These are phyloP conservation scores for Oostethus manadensis DNA, from an alignment of 2,113 vertebrate genomes.

Conservation along the genomic window DNA sequence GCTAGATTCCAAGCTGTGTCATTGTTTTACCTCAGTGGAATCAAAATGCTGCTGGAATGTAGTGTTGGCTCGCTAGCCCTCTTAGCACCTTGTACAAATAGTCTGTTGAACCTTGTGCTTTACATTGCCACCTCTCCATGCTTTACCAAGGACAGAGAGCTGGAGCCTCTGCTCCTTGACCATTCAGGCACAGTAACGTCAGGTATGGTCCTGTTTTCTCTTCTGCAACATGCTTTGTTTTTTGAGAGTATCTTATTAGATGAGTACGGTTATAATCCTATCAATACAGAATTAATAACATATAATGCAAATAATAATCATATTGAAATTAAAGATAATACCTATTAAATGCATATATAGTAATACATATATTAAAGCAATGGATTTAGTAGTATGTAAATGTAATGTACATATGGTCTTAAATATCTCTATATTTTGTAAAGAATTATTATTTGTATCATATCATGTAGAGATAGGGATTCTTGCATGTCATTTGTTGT, in stretches of 20 bases:
- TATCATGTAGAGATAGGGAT: slow-evolving; percentile 76
- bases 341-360: slow-evolving; percentile 72
- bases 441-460: slow-evolving; percentile 83
- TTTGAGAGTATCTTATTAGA: slow-evolving; percentile 62
- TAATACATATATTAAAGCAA: slow-evolving; percentile 70
- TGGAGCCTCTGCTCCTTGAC: slow-evolving; percentile 59
- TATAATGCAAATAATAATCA: slow-evolving; percentile 53
- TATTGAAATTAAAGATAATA: slow-evolving; percentile 60
- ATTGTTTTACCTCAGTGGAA: slow-evolving; percentile 62
- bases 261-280: slow-evolving; percentile 47
- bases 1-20: slow-evolving; percentile 60
- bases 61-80: slow-evolving; percentile 59
- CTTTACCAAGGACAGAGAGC: slow-evolving; percentile 66
- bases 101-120: slow-evolving; percentile 65
- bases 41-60: slow-evolving; percentile 60
- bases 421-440: slow-evolving; percentile 97
- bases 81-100: slow-evolving; percentile 70
- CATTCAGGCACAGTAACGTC: slow-evolving; percentile 73
- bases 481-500: slow-evolving; percentile 77
- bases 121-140: slow-evolving; percentile 70
- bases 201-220: slow-evolving; percentile 74
- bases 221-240: slow-evolving; percentile 74
- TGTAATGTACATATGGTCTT: slow-evolving; percentile 97
- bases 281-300: slow-evolving; percentile 28
- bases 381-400: slow-evolving; percentile 81